Evolutionary conservation across 2,888 invertebrate species (phyloP).

Genomic region (Neoitamus cyanurus): DNA sequence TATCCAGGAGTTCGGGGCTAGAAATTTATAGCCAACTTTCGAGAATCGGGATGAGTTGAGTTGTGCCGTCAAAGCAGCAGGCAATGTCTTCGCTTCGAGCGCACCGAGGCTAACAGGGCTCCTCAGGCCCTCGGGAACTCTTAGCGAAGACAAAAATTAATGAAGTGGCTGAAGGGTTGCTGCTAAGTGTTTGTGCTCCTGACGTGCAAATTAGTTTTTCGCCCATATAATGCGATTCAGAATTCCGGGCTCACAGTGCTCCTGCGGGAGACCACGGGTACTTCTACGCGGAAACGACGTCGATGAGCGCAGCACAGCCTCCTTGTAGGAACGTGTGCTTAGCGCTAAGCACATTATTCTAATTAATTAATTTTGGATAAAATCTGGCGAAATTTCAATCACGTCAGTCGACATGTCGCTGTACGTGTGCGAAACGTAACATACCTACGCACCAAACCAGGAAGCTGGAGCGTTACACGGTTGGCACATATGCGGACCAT

Average conservation of each 20-base stretch:
- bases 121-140: neutral
- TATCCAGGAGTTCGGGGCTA: conserved; percentile 20
- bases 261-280: neutral
- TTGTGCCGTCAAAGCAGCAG: neutral
- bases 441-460: neutral
- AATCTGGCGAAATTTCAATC: conserved; percentile 29
- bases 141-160: neutral
- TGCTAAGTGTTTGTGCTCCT: neutral
- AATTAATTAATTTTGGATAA: conserved; percentile 41
- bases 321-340: neutral
- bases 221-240: neutral
- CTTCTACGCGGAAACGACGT: neutral
- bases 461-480: neutral
- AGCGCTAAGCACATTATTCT: conserved; percentile 15
- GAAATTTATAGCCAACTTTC: conserved; percentile 33
- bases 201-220: conserved; percentile 36
- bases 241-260: neutral
- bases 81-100: neutral
- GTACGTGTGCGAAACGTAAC: conserved; percentile 1
- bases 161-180: conserved; percentile 25
- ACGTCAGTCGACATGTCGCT: neutral
- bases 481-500: neutral
- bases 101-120: neutral
- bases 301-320: neutral
- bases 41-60: neutral